phyloP scores from a whole-genome alignment of 2,113 vertebrate genomes.

The Aleadryas rufinucha region DNA sequence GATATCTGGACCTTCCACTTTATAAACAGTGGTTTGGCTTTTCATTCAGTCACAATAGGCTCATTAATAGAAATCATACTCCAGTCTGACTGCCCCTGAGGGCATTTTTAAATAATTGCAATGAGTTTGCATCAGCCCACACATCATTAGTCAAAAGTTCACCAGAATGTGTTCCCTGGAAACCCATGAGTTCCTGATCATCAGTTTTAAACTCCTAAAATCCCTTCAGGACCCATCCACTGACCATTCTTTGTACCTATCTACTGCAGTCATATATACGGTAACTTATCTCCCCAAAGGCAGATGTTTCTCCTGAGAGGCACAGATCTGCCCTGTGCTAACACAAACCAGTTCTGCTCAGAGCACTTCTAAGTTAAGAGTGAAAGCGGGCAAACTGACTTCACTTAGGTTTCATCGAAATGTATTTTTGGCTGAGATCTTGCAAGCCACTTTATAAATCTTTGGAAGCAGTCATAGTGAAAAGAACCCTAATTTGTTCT shows the following conservation, averaged over 20 bases:
- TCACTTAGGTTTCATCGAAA: neutral
- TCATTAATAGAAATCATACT: neutral
- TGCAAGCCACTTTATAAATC: neutral
- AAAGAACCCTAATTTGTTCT: neutral
- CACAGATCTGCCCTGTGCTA: neutral
- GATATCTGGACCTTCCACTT: neutral
- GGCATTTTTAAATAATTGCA: neutral
- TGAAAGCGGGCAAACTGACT: neutral
- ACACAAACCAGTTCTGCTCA: neutral
- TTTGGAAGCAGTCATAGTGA: neutral
- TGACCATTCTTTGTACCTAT: neutral
- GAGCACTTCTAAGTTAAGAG: neutral
- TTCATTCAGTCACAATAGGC: neutral
- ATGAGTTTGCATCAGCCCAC: neutral
- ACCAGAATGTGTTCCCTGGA: neutral
- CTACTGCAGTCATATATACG: neutral
- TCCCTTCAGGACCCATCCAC: neutral
- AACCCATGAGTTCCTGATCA: neutral
- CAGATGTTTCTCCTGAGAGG: neutral
- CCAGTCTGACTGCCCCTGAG: neutral
- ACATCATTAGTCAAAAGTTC: neutral
- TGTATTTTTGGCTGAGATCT: neutral
- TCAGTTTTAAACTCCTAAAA: neutral
- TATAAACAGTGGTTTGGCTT: neutral
- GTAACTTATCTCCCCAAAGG: neutral